Base-by-base conservation (phyloP, 1,140 invertebrate genomes). In the Platyscapa corneri region DNA sequence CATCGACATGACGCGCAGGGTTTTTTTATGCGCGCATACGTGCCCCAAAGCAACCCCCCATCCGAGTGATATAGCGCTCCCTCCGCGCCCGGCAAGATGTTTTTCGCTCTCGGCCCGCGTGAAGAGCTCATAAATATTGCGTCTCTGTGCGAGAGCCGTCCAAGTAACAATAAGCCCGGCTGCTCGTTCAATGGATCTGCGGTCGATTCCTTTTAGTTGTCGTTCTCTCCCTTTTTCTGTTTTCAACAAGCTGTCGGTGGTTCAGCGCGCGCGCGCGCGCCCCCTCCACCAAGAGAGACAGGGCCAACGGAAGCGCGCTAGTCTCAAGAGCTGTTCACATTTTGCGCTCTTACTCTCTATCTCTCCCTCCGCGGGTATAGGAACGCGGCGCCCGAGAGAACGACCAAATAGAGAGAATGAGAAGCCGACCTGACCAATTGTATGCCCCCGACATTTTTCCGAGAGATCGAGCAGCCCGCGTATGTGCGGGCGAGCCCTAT, bases 111-210 rank as follows among this genome's bases (percentile, higher is more conserved):
- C 83, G 86, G 86, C 76, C 3, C 85, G 87, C 86, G 88, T 85
- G 87, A 87, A 89, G 85, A 87, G 85, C 80, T 87, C 87, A 88
- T 89, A 89, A 89, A 89, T 89, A 88, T 89, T 85, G 86, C 85
- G 80, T 83, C 86, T 87, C 87, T 83, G 56, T 65, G 16, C 70
- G 56, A 87, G 87, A 84, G 64, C 78, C 37, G 70, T 2, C 39
- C 46, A 16, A 87, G 81, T 81, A 89, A 89, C 89, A 89, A 89
- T 89, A 86, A 87, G 84, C 87, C 87, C 87, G 88, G 82, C 87
- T 87, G 87, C 82, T 86, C 86, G 88, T 89, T 89, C 87, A 89
- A 89, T 88, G 79, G 87, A 87, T 79, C 88, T 86, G 83, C 86
- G 86, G 87, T 87, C 87, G 88, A 87, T 88, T 86, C 86, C 88